Evolutionary conservation across 2,888 invertebrate species (phyloP).

Genomic region (Hypomecis atomaria): DNA sequence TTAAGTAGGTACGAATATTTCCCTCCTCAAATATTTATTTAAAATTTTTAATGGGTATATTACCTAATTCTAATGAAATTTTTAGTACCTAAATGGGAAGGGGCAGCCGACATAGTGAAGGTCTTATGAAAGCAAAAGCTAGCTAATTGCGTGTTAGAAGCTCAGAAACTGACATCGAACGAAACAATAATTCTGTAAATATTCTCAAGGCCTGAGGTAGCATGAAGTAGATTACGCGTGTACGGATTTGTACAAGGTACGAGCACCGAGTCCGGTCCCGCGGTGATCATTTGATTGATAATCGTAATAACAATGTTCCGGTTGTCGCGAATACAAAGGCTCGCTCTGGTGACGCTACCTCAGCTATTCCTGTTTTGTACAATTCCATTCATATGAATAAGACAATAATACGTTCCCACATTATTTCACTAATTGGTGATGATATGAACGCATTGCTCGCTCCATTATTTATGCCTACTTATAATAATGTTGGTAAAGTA

Average conservation of each 20-base stretch:
- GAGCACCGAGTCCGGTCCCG: conserved; percentile 34
- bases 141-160: too few relatives aligned
- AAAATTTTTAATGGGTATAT: too few relatives aligned
- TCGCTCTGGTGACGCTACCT: conserved; percentile 44
- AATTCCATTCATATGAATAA: conserved; percentile 22
- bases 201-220: neutral
- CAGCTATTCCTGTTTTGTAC: conserved; percentile 26
- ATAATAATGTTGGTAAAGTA: too few relatives aligned
- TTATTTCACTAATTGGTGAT: too few relatives aligned
- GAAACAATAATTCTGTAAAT: conserved; percentile 1
- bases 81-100: too few relatives aligned
- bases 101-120: too few relatives aligned
- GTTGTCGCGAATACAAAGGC: conserved; percentile 67
- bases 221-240: neutral
- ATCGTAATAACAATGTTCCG: conserved; percentile 75
- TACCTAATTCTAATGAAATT: too few relatives aligned
- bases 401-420: conserved; percentile 11
- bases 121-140: too few relatives aligned
- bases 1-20: too few relatives aligned
- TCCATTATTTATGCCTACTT: too few relatives aligned
- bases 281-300: conserved; percentile 60
- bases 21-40: too few relatives aligned
- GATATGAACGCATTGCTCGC: too few relatives aligned
- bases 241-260: conserved; percentile 7
- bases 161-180: neutral